Evolutionary conservation across 1,140 invertebrate genomes (phyloP), one percentile per base, ranked within the genome.

Genomic region (Diachasmimorpha longicaudata): DNA sequence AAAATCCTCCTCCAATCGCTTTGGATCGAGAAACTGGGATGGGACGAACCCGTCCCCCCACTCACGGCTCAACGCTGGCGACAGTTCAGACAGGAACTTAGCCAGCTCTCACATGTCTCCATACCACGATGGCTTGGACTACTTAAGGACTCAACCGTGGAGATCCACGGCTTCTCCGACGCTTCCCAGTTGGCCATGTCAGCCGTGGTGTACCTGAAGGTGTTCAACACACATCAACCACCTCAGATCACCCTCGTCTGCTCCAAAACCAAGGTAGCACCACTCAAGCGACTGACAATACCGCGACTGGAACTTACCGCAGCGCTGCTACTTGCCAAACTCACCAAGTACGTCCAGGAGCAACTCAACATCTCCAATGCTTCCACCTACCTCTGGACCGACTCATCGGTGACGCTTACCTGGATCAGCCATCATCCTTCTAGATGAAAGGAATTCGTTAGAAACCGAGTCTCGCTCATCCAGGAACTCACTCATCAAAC

Each of bases 151-250:
- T 79, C 79, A 48, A 52, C 11, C 0, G 36, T 79, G 3, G 67
- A 82, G 73, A n/a, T 83, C n/a, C 81, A 82, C 44, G 78, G 80
- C 0, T 82, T 84, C 69, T 75, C 78, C 23, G 80, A 83, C 21
- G 81, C 80, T 9, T 83, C 79, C 1, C 77, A 79, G 19, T n/a
- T 73, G 1, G 78, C 77, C 0, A 79, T 81, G 70, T 72, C 77
- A 16, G 75, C 80, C 5, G 78, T 75, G 10, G 48, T 83, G 3
- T 84, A 84, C 25, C 2, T 82, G 0, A 58, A 8, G 5, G 31
- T 75, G 0, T 23, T 3, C 11, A 63, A 55, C 6, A 36, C 14
- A n/a, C n/a, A n/a, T 3, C 9, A 13, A 44, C 14, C 1, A 11
- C 37, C 19, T 11, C 36, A 48, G 19, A 52, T 25, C 6, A 8